Conservation (phyloP, 2,797 vertebrate genomes). For the Neosilurus hyrtlii region DNA sequence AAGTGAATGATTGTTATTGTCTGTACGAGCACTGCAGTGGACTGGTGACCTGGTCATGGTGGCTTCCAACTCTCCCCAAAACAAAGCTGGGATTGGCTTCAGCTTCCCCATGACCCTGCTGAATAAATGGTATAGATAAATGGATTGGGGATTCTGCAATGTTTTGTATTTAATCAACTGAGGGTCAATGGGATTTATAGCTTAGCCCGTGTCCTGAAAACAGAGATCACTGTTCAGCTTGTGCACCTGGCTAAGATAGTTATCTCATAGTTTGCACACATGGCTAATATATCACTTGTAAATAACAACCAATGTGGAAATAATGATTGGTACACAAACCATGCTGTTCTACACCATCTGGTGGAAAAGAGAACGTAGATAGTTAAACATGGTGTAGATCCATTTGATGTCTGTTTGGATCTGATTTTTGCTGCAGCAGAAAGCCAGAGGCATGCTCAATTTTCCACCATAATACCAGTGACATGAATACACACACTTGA, state of each 20-base stretch:
- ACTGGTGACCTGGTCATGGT: no score
- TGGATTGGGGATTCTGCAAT: not conserved
- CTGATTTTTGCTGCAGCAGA: not conserved
- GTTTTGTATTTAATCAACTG: not conserved
- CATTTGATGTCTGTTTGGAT: not conserved
- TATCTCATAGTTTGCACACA: not conserved
- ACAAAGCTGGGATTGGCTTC: no score
- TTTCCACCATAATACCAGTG: not conserved
- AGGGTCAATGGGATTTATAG: not conserved
- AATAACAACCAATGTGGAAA: slow-evolving; percentile 1
- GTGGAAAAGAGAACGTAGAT: not conserved
- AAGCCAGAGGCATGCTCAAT: not conserved
- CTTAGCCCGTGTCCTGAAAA: not conserved
- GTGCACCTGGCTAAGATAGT: not conserved
- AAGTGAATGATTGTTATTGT: no score
- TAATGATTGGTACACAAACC: slow-evolving; percentile 2
- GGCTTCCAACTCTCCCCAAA: no score
- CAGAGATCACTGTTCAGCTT: not conserved
- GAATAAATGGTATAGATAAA: no score
- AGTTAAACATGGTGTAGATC: not conserved
- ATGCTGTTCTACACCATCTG: not conserved
- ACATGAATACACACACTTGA: not conserved
- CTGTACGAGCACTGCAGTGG: no score
- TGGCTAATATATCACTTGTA: not conserved
- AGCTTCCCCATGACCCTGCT: no score